A percentile compares a stretch with the other conserved stretches of the same genome.
Conservation (phyloP, 2,888 invertebrate genomes). For the Lasioglossum figueresi region DNA sequence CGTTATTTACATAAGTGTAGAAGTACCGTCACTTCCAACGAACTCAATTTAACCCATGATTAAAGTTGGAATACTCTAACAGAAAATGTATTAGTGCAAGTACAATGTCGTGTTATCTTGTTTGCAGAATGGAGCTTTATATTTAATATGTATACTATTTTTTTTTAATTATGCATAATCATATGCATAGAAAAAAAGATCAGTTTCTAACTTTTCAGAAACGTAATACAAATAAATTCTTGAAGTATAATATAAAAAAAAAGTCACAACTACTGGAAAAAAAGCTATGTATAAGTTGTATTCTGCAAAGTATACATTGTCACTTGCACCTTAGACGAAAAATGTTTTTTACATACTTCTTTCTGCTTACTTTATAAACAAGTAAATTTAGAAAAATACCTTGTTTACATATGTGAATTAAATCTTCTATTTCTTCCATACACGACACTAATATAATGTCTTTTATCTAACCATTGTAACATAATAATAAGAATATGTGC, state of each 20-base stretch:
- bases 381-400: conserved; percentile 58
- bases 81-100: conserved; percentile 36
- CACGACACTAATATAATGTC: conserved; percentile 58
- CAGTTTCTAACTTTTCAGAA: conserved; percentile 17
- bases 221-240: conserved; percentile 14
- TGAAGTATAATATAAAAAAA: neutral
- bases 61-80: conserved; percentile 49
- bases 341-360: conserved; percentile 28
- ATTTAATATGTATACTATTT: conserved; percentile 8
- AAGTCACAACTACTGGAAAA: neutral
- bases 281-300: conserved; percentile 28
- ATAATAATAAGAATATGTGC: conserved; percentile 48
- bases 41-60: conserved; percentile 41
- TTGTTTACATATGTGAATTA: conserved; percentile 36
- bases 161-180: neutral
- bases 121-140: conserved; percentile 45
- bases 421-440: conserved; percentile 41
- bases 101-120: conserved; percentile 16
- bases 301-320: conserved; percentile 41
- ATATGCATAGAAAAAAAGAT: conserved; percentile 6
- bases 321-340: conserved; percentile 31
- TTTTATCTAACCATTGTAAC: conserved; percentile 56
- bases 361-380: conserved; percentile 32
- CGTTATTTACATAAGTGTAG: conserved; percentile 66
- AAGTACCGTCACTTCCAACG: conserved; percentile 38